These are phyloP conservation scores for Lasioglossum figueresi DNA, from an alignment of 2,888 invertebrate genomes.

Conservation along the genomic window DNA sequence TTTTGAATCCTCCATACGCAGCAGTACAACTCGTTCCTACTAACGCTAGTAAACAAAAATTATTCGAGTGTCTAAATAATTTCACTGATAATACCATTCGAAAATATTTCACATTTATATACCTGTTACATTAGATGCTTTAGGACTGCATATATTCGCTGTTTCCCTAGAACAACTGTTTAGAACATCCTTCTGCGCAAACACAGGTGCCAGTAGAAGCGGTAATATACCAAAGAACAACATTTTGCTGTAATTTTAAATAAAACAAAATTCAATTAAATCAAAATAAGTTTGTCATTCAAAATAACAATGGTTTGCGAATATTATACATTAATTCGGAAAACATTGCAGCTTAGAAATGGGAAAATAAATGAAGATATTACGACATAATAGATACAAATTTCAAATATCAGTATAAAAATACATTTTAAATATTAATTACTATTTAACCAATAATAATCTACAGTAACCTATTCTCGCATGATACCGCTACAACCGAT, in stretches of 20 bases:
- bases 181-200: too few relatives aligned
- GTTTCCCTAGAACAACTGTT: too few relatives aligned
- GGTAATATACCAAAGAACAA: conserved; percentile 86
- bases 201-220: conserved; percentile 85
- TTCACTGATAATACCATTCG: neutral
- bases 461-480: neutral
- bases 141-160: too few relatives aligned
- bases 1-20: conserved; percentile 87
- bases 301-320: neutral
- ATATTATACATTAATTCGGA: neutral
- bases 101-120: conserved; percentile 17
- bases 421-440: neutral
- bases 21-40: conserved; percentile 87
- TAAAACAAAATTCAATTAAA: neutral
- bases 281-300: neutral
- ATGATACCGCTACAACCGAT: neutral
- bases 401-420: neutral
- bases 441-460: neutral
- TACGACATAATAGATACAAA: neutral
- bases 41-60: neutral
- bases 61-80: neutral
- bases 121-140: too few relatives aligned
- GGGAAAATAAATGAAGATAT: neutral
- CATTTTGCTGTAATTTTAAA: conserved; percentile 84
- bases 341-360: neutral